These are phyloP conservation scores for Drosophila nigrodunni DNA, from an alignment of 1,140 invertebrate genomes.

Conservation along the genomic window DNA sequence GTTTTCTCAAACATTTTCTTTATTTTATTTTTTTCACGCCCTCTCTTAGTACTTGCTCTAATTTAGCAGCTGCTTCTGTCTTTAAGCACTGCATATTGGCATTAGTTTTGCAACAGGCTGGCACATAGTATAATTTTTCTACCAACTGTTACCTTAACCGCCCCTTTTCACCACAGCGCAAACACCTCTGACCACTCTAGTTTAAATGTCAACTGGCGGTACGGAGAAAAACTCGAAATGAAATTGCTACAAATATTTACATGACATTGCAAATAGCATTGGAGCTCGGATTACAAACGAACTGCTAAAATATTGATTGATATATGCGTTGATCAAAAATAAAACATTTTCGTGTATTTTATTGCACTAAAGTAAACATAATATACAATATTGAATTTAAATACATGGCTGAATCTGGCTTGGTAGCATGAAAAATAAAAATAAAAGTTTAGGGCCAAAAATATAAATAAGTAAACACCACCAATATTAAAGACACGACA, in stretches of 20 bases:
- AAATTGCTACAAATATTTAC: conserved; percentile 44
- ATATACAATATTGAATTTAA: conserved; percentile 30
- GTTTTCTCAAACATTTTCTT: conserved; percentile 31
- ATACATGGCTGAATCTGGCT: background rate
- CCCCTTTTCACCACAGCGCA: background rate
- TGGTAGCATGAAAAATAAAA: conserved; percentile 48
- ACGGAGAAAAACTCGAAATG: conserved; percentile 26
- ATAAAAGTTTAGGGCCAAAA: background rate
- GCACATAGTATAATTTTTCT: conserved; percentile 23
- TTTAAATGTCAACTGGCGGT: background rate
- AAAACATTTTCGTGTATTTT: conserved; percentile 50
- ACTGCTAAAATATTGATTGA: conserved; percentile 55
- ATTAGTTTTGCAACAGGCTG: conserved; percentile 46
- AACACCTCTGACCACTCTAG: background rate
- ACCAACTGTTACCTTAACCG: conserved; percentile 33
- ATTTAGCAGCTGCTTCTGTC: conserved; percentile 39
- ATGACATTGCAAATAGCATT: conserved; percentile 29
- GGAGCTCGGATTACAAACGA: conserved; percentile 15
- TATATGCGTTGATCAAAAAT: conserved; percentile 42
- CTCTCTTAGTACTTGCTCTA: conserved; percentile 25
- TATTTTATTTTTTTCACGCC: conserved; percentile 16
- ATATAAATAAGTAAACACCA: too few relatives aligned
- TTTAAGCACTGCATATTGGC: conserved; percentile 26
- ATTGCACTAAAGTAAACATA: conserved; percentile 50
- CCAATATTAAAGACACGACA: too few relatives aligned